Conservation (phyloP, 1,140 invertebrate genomes). For the Procambarus clarkii region DNA sequence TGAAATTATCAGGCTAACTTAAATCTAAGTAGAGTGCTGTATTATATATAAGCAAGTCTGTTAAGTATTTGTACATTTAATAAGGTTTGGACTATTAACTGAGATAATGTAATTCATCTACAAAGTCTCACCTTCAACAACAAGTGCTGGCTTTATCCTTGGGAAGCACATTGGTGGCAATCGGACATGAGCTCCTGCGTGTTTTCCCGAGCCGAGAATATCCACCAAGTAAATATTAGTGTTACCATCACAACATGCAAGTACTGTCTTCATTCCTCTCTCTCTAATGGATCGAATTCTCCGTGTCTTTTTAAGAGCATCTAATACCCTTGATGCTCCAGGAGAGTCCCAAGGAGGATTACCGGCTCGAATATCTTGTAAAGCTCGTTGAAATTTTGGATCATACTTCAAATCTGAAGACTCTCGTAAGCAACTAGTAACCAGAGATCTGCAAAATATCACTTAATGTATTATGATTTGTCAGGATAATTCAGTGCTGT, state of each 20-base stretch:
- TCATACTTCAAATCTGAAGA: slow-evolving; percentile 58
- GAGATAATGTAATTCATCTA: too few species aligned
- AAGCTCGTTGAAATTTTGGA: slow-evolving; percentile 57
- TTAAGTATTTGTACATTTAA: too few species aligned
- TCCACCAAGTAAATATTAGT: slow-evolving; percentile 40
- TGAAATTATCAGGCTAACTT: too few species aligned
- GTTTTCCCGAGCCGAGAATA: slow-evolving; percentile 32
- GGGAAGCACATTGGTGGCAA: slow-evolving; percentile 42
- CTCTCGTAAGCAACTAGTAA: slow-evolving; percentile 49
- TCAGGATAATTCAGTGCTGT: background rate
- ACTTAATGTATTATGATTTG: background rate
- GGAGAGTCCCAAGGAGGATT: slow-evolving; percentile 56
- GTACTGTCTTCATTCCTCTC: slow-evolving; percentile 49
- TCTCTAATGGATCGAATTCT: slow-evolving; percentile 58
- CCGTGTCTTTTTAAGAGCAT: slow-evolving; percentile 45
- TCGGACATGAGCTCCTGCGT: slow-evolving; percentile 21
- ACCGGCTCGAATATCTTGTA: slow-evolving; percentile 50
- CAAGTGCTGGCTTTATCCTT: slow-evolving; percentile 43
- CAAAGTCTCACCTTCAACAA: slow-evolving; percentile 29
- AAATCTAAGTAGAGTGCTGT: too few species aligned
- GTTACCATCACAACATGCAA: slow-evolving; percentile 49
- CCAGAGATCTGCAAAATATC: slow-evolving; percentile 22
- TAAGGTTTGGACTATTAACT: too few species aligned
- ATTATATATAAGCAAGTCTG: too few species aligned
- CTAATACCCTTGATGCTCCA: slow-evolving; percentile 34